phyloP scores from a whole-genome alignment of 2,113 vertebrate species.

The Hemiprocne comata region DNA sequence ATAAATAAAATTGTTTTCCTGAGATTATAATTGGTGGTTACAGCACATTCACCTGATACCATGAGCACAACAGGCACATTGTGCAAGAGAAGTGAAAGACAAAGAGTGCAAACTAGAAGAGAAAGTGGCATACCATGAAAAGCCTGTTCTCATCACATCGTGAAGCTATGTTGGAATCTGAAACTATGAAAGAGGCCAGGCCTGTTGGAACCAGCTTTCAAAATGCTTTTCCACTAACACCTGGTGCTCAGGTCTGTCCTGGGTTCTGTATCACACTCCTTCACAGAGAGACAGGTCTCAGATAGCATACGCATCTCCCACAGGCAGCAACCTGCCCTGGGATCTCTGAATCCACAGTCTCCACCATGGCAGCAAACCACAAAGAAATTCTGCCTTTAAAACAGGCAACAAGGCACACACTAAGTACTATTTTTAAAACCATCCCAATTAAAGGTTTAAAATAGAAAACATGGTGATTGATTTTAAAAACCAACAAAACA shows the following conservation, averaged over 20 bases:
- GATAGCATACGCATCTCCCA: neutral
- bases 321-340: neutral
- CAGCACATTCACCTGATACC: neutral
- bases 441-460: conserved; percentile 2
- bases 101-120: neutral
- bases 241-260: neutral
- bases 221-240: neutral
- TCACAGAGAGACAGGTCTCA: neutral
- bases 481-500: neutral
- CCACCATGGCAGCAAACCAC: neutral
- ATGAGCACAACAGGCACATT: rapidly evolving
- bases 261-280: neutral
- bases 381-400: neutral
- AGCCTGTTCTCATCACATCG: neutral
- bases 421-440: neutral
- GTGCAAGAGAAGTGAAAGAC: neutral
- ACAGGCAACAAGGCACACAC: neutral
- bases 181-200: neutral
- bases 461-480: neutral
- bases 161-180: neutral
- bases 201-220: neutral
- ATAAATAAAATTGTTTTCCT: neutral
- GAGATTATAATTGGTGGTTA: neutral
- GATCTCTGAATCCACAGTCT: neutral
- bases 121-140: neutral